Conservation (phyloP, 2,113 vertebrate genomes). For the Andinoacara biseriatus region DNA sequence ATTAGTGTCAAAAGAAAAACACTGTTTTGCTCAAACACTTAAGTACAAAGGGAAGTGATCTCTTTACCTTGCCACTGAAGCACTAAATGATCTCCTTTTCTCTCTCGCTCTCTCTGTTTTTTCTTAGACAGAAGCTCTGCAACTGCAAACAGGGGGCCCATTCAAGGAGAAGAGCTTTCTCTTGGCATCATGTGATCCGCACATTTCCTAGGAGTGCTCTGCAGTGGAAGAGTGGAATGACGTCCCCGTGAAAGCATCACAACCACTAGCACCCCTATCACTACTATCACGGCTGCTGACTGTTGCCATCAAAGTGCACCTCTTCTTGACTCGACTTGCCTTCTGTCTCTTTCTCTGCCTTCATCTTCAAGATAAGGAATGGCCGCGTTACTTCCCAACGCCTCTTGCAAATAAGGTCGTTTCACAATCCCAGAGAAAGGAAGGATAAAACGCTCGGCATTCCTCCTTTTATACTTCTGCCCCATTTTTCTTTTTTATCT, state of each 20-base stretch:
- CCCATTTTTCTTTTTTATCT: constrained; percentile 42
- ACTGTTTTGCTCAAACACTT: constrained; percentile 57
- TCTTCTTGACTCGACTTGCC: constrained; percentile 68
- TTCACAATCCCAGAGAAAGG: constrained; percentile 62
- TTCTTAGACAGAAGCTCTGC: constrained; percentile 38
- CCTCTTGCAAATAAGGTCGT: constrained; percentile 67
- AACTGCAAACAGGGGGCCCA: constrained; percentile 31
- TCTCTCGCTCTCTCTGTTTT: constrained; percentile 12
- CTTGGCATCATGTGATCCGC: constrained; percentile 69
- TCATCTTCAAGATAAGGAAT: constrained; percentile 68
- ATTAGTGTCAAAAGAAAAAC: constrained; percentile 71
- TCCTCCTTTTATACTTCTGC: constrained; percentile 34
- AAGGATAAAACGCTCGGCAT: constrained; percentile 49
- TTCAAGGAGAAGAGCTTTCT: constrained; percentile 41
- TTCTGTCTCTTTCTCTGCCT: constrained; percentile 22
- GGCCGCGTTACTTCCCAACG: constrained; percentile 46
- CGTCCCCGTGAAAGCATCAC: constrained; percentile 14
- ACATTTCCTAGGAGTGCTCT: constrained; percentile 40
- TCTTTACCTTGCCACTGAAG: constrained; percentile 63
- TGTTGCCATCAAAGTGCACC: constrained; percentile 55
- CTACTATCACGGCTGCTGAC: constrained; percentile 46
- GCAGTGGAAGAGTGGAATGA: constrained; percentile 40
- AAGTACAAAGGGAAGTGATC: constrained; percentile 59
- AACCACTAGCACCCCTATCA: constrained; percentile 56
- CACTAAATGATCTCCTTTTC: constrained; percentile 50